Conservation (phyloP, 92 coral and sea anemone species). For the Palythoa heliodiscus region DNA sequence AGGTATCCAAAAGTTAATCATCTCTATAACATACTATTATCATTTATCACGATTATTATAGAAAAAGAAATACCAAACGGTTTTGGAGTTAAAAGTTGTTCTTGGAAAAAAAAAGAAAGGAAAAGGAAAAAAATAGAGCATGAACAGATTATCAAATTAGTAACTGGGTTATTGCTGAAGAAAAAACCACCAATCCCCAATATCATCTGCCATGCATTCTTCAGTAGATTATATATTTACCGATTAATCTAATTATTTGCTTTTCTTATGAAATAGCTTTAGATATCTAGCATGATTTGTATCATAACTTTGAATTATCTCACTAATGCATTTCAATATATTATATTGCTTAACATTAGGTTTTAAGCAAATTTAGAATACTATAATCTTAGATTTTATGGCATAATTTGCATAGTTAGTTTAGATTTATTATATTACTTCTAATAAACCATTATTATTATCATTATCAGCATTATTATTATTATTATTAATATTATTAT, state of each 20-base stretch:
- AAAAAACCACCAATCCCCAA: not conserved
- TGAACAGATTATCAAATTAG: slow-evolving; percentile 16
- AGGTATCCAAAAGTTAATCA: slow-evolving; percentile 1
- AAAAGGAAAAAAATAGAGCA: not conserved
- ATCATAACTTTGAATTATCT: too few relatives aligned
- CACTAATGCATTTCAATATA: too few relatives aligned
- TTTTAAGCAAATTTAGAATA: too few relatives aligned
- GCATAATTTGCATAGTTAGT: too few relatives aligned
- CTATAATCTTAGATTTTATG: not conserved
- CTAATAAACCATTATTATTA: too few relatives aligned
- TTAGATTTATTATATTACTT: too few relatives aligned
- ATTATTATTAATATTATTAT: too few relatives aligned
- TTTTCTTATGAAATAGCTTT: not conserved
- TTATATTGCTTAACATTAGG: too few relatives aligned
- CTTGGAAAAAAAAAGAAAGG: not conserved
- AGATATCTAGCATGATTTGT: not conserved
- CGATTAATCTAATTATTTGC: too few relatives aligned
- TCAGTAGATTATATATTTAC: too few relatives aligned
- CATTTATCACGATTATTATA: not conserved
- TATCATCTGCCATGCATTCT: too few relatives aligned
- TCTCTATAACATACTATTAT: not conserved
- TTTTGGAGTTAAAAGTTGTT: not conserved
- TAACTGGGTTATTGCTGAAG: slow-evolving; percentile 15
- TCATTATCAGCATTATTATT: too few relatives aligned
- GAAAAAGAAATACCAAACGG: not conserved